Evolutionary conservation across 2,888 invertebrate species (phyloP).

Genomic region (Pachliopta kotzebuea): DNA sequence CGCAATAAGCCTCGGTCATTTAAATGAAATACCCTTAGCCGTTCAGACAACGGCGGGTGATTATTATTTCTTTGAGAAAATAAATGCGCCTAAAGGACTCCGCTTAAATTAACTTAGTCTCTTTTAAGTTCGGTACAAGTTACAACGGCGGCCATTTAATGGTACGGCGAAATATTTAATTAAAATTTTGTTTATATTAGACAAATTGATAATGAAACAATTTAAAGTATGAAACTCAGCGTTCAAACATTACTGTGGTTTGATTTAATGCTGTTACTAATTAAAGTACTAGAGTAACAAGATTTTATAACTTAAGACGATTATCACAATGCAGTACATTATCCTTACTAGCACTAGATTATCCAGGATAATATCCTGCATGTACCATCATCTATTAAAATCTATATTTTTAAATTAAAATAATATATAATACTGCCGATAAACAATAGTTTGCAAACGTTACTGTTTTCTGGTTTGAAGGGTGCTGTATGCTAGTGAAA

Average conservation of each 20-base stretch:
- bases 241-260: not conserved
- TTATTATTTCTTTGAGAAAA: constrained; percentile 32
- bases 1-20: constrained; percentile 20
- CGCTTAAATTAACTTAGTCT: constrained; percentile 15
- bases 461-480: no score
- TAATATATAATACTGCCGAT: no score
- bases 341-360: no score
- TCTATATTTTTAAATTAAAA: no score
- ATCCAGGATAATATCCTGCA: no score
- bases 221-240: not conserved
- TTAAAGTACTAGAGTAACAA: no score
- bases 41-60: constrained; percentile 33
- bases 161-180: not conserved
- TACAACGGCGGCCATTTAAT: not conserved
- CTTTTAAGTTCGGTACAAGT: constrained; percentile 8
- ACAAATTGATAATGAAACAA: not conserved
- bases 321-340: no score
- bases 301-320: no score
- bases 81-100: constrained; percentile 31
- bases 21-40: constrained; percentile 24
- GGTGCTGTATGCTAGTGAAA: no score
- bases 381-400: no score
- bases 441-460: no score
- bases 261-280: no score
- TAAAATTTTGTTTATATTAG: not conserved